phyloP scores from a whole-genome alignment of 2,888 invertebrate genomes.

The Andrena chrysosceles region DNA sequence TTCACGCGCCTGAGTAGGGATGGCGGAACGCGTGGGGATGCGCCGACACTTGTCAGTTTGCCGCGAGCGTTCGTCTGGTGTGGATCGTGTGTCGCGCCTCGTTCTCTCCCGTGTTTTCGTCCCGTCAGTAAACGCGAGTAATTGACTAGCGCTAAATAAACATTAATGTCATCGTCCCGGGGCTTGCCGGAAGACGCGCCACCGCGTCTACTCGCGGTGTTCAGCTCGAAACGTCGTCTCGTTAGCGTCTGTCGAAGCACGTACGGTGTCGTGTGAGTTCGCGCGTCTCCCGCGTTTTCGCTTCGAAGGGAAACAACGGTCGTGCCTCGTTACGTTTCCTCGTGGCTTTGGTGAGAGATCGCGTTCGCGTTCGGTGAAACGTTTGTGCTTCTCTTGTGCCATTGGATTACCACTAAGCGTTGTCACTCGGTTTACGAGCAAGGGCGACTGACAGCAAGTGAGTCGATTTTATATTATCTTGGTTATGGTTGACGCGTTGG shows the following conservation, averaged over 20 bases:
- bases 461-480: slow-evolving; percentile 13
- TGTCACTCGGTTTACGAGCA: not conserved
- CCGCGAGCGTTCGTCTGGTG: slow-evolving; percentile 74
- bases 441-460: slow-evolving; percentile 20
- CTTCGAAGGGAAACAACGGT: not conserved
- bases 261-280: slow-evolving; percentile 20
- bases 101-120: not conserved
- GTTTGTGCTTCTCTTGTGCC: slow-evolving; percentile 39
- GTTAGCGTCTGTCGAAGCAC: not conserved
- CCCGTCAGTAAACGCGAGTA: slow-evolving; percentile 16
- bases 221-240: not conserved
- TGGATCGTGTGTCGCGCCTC: slow-evolving; percentile 44
- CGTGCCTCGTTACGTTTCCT: slow-evolving; percentile 3
- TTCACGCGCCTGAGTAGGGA: slow-evolving; percentile 52
- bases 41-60: slow-evolving; percentile 80
- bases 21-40: slow-evolving; percentile 69
- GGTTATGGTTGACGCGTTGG: not conserved
- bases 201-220: slow-evolving; percentile 62
- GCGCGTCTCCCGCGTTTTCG: slow-evolving; percentile 28
- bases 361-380: slow-evolving; percentile 30
- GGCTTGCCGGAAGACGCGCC: slow-evolving; percentile 54
- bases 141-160: slow-evolving; percentile 33
- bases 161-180: slow-evolving; percentile 68
- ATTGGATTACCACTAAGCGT: slow-evolving; percentile 56
- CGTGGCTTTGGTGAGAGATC: slow-evolving; percentile 22